phyloP scores from a whole-genome alignment of 2,888 invertebrate genomes.

The Eupithecia inturbata region DNA sequence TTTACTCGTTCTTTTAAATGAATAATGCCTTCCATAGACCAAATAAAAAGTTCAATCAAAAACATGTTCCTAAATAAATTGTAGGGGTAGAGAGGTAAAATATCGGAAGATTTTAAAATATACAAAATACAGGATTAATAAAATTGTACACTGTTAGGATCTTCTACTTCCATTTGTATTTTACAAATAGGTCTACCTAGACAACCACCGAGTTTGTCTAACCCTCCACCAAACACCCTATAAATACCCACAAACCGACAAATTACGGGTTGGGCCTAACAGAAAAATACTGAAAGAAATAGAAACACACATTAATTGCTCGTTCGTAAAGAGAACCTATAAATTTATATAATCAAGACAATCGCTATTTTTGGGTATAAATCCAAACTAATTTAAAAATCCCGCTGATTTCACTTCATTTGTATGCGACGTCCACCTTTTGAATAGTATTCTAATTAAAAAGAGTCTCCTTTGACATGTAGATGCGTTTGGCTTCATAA shows the following conservation, averaged over 20 bases:
- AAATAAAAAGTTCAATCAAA: too few relatives aligned
- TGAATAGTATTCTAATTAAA: slow-evolving; percentile 76
- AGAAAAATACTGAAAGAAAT: not conserved
- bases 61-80: too few relatives aligned
- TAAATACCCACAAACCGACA: not conserved
- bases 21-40: too few relatives aligned
- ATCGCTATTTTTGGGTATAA: slow-evolving; percentile 18
- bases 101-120: too few relatives aligned
- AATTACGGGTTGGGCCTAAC: not conserved
- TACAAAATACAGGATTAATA: too few relatives aligned
- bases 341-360: not conserved
- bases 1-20: too few relatives aligned
- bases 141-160: too few relatives aligned
- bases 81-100: too few relatives aligned
- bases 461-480: slow-evolving; percentile 76
- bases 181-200: too few relatives aligned
- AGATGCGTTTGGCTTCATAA: slow-evolving; percentile 58
- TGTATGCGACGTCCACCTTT: slow-evolving; percentile 67
- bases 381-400: slow-evolving; percentile 23
- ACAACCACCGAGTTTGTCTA: too few relatives aligned
- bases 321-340: not conserved
- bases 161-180: too few relatives aligned
- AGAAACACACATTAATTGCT: not conserved
- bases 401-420: slow-evolving; percentile 62
- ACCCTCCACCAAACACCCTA: too few relatives aligned